Percentiles rank a stretch among this genome's conserved stretches.
These are phyloP conservation scores for Acanthoscelides obtectus DNA, from an alignment of 2,888 invertebrate genomes.

Conservation along the genomic window DNA sequence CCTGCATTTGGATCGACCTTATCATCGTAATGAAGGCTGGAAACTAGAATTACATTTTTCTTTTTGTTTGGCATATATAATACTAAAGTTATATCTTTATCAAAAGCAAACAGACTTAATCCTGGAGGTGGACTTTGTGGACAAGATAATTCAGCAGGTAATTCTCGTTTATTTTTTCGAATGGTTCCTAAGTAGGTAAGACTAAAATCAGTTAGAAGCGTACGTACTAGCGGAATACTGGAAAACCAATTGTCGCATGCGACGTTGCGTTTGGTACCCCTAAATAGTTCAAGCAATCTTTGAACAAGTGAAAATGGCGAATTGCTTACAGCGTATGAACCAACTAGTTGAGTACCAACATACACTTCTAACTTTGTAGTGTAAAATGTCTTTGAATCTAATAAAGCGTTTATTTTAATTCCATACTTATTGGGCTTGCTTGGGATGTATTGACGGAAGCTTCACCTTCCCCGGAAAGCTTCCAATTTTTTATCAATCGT, in stretches of 20 bases:
- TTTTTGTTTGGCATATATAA: constrained; percentile 8
- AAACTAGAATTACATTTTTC: constrained; percentile 4
- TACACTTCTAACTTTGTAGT: too few relatives aligned
- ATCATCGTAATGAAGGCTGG: constrained; percentile 4
- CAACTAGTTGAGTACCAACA: too few relatives aligned
- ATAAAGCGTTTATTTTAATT: too few relatives aligned
- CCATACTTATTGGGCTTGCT: too few relatives aligned
- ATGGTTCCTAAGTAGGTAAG: constrained; percentile 2
- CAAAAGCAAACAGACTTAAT: constrained; percentile 4
- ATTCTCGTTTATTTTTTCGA: constrained; percentile 7
- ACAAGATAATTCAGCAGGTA: constrained; percentile 1
- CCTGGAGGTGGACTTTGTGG: neutral
- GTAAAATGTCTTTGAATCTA: too few relatives aligned
- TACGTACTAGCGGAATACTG: constrained; percentile 1
- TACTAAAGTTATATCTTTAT: constrained; percentile 4
- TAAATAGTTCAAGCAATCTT: neutral
- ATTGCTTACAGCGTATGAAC: too few relatives aligned
- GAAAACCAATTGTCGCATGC: constrained; percentile 5
- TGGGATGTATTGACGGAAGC: too few relatives aligned
- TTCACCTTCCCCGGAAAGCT: too few relatives aligned
- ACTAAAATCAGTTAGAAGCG: constrained; percentile 1
- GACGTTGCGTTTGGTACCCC: constrained; percentile 4
- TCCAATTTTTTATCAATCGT: too few relatives aligned
- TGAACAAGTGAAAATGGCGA: neutral
- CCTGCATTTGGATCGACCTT: neutral